phyloP scores from a whole-genome alignment of 2,113 vertebrate genomes.

The Pionites leucogaster region DNA sequence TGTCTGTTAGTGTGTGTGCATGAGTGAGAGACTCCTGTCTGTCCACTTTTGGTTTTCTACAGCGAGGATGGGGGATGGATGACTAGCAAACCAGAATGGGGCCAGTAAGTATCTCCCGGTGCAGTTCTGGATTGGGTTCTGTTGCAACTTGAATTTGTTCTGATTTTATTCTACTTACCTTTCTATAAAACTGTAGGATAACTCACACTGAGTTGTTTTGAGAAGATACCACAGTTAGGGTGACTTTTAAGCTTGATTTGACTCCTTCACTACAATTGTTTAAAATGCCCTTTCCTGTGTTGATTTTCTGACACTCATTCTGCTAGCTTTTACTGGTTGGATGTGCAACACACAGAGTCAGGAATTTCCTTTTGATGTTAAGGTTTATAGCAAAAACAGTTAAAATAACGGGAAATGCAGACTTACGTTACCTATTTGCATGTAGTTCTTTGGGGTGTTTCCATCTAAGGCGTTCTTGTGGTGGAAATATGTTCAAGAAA shows the following conservation, averaged over 20 bases:
- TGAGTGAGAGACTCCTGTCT: accelerated
- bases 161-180: background rate
- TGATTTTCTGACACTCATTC: background rate
- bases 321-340: background rate
- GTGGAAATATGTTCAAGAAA: background rate
- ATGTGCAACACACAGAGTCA: background rate
- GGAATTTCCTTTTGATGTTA: background rate
- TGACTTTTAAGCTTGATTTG: background rate
- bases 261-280: background rate
- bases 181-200: background rate
- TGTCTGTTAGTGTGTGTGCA: background rate
- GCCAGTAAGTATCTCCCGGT: background rate
- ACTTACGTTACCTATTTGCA: background rate
- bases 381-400: background rate
- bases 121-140: background rate
- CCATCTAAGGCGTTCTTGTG: background rate
- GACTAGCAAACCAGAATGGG: background rate
- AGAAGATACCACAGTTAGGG: background rate
- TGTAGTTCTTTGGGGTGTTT: background rate
- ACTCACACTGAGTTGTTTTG: background rate
- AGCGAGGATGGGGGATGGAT: background rate
- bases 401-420: background rate
- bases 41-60: background rate
- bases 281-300: background rate
- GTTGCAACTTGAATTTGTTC: background rate